Evolutionary conservation across 64 coral and sea anemone species (phyloP).

Genomic region (Orbicella faveolata): DNA sequence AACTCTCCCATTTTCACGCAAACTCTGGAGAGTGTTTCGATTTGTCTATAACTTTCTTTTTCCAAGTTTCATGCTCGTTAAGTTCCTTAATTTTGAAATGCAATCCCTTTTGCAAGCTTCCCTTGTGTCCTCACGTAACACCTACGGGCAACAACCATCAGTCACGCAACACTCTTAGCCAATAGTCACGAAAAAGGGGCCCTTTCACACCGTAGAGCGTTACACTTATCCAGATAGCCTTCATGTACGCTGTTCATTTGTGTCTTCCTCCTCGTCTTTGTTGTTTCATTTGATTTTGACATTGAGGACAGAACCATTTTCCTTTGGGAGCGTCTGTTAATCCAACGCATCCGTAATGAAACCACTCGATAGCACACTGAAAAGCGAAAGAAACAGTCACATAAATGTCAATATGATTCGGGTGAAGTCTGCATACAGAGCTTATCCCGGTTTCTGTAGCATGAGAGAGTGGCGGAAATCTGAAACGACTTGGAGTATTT

Average conservation of each 20-base stretch:
- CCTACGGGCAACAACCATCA: not conserved
- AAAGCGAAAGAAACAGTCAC: not conserved
- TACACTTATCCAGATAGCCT: not conserved
- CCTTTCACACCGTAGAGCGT: not conserved
- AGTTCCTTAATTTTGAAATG: too few relatives aligned
- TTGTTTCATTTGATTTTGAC: constrained; percentile 80
- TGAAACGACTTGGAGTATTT: too few relatives aligned
- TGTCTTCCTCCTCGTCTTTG: constrained; percentile 73
- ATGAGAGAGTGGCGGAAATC: too few relatives aligned
- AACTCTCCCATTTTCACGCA: too few relatives aligned
- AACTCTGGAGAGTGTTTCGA: too few relatives aligned
- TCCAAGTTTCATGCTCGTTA: too few relatives aligned
- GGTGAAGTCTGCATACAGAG: not conserved
- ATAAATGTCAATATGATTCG: not conserved
- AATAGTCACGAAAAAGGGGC: not conserved
- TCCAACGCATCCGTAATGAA: constrained; percentile 96
- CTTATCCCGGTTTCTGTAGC: not conserved
- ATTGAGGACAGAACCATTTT: constrained; percentile 98
- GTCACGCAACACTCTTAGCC: not conserved
- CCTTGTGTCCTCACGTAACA: too few relatives aligned
- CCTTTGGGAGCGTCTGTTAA: constrained; percentile 93
- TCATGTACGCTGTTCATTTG: constrained; percentile 18
- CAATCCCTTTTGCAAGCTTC: too few relatives aligned
- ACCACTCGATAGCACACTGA: constrained; percentile 95
- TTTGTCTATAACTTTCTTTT: too few relatives aligned